Percentiles rank a stretch among this genome's conserved stretches.
phyloP scores from a whole-genome alignment of 2,888 invertebrate species.

The Agelastica alni region DNA sequence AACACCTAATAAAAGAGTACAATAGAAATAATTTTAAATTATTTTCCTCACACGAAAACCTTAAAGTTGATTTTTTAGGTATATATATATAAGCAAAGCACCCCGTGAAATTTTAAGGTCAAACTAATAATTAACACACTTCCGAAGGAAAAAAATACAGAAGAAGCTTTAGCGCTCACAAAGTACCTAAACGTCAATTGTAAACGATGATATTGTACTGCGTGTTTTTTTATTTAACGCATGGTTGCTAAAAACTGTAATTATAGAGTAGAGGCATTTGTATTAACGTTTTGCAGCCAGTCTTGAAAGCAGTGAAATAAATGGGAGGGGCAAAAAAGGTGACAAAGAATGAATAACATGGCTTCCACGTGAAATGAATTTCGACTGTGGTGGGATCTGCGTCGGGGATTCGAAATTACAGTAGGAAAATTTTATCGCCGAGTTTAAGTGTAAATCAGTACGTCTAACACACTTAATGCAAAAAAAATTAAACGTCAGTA shows the following conservation, averaged over 20 bases:
- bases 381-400: too few relatives aligned
- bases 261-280: slow-evolving; percentile 1
- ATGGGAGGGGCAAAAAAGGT: neutral
- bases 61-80: too few relatives aligned
- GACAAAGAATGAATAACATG: slow-evolving; percentile 2
- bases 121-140: neutral
- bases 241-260: neutral
- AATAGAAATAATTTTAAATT: too few relatives aligned
- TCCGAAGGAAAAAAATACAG: neutral
- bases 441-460: too few relatives aligned
- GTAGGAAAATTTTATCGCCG: too few relatives aligned
- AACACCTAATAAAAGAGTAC: too few relatives aligned
- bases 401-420: too few relatives aligned
- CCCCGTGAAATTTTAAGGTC: neutral
- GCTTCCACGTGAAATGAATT: neutral
- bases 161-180: neutral
- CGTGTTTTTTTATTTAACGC: slow-evolving; percentile 1
- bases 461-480: too few relatives aligned
- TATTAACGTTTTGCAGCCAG: neutral
- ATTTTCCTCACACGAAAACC: too few relatives aligned
- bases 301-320: neutral
- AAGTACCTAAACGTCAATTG: slow-evolving; percentile 1
- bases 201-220: slow-evolving; percentile 5
- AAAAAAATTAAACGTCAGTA: too few relatives aligned
- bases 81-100: too few relatives aligned